A percentile compares a stretch with the other conserved stretches of the same genome.
Evolutionary conservation across 2,797 vertebrate species (phyloP).

Genomic region (Okamejei kenojei): DNA sequence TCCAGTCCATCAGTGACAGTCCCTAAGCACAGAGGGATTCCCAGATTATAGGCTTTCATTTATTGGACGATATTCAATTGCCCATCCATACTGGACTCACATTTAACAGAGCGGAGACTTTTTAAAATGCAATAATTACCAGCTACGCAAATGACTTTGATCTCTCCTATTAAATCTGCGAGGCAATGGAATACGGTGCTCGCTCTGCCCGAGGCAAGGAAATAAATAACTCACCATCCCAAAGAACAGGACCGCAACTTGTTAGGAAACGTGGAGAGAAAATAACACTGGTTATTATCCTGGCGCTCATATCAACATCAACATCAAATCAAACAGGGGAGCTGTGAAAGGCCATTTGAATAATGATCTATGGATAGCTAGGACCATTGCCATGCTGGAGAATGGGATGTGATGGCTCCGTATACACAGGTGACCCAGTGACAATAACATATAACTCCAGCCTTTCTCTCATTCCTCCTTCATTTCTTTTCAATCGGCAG

Average conservation of each 20-base stretch:
- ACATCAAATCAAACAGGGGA: slow-evolving; percentile 42
- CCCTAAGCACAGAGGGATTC: neutral
- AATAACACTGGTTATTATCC: slow-evolving; percentile 40
- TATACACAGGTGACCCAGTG: slow-evolving; percentile 46
- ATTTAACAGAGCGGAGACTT: neutral
- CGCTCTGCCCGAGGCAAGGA: slow-evolving; percentile 39
- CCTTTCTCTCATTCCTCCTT: slow-evolving; percentile 52
- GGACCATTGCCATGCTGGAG: neutral
- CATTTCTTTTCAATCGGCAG: slow-evolving; percentile 52
- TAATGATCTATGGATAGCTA: slow-evolving; percentile 16
- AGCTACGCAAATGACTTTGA: neutral
- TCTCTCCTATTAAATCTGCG: neutral
- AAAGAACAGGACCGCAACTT: slow-evolving; percentile 45
- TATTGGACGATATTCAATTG: slow-evolving; percentile 24
- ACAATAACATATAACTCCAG: slow-evolving; percentile 50
- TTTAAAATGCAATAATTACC: slow-evolving; percentile 35
- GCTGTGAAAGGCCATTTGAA: slow-evolving; percentile 45
- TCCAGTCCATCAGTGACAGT: neutral
- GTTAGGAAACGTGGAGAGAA: slow-evolving; percentile 31
- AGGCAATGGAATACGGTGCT: accelerated
- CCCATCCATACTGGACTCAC: neutral
- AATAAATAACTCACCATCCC: slow-evolving; percentile 39
- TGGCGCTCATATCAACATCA: accelerated
- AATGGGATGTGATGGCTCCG: slow-evolving; percentile 23
- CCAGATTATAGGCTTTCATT: slow-evolving; percentile 19